These are phyloP conservation scores for Mirounga angustirostris DNA, from an alignment of 2,113 vertebrate genomes.

Conservation along the genomic window DNA sequence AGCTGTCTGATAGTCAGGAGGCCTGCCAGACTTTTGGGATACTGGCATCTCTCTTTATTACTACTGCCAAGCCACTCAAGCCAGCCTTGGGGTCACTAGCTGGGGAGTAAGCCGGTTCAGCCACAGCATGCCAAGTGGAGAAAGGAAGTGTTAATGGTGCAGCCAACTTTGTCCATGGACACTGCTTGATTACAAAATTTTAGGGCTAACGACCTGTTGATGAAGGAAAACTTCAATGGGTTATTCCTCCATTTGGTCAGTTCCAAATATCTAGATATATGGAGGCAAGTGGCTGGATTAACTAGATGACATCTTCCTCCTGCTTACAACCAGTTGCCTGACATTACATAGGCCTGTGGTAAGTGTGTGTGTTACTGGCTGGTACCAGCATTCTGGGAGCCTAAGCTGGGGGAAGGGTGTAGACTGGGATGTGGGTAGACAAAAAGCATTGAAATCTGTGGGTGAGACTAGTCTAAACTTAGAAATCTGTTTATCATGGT, in stretches of 20 bases:
- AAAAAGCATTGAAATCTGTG: conserved; percentile 32
- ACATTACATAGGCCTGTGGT: not conserved
- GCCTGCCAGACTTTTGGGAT: conserved; percentile 43
- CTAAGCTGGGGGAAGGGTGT: not conserved
- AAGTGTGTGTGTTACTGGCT: not conserved
- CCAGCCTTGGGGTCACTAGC: conserved; percentile 1
- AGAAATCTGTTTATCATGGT: conserved; percentile 2
- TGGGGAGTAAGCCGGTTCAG: conserved; percentile 27
- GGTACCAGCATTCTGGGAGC: not conserved
- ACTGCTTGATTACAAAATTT: not conserved
- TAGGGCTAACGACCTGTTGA: not conserved
- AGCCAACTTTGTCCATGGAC: not conserved
- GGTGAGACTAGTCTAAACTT: not conserved
- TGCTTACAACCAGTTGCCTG: not conserved
- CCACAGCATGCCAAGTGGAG: not conserved
- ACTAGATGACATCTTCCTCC: not conserved
- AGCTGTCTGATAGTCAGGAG: not conserved
- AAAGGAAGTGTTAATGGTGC: conserved; percentile 14
- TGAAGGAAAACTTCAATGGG: not conserved
- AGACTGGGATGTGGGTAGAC: not conserved
- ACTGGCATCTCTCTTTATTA: conserved; percentile 36
- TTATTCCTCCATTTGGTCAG: not conserved
- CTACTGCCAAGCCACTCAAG: conserved; percentile 1
- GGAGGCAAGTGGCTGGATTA: not conserved
- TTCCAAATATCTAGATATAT: conserved; percentile 47